Evolutionary conservation across 2,113 vertebrate species (phyloP), one percentile per base, ranked within the genome.

Genomic region (Barnardius zonarius): DNA sequence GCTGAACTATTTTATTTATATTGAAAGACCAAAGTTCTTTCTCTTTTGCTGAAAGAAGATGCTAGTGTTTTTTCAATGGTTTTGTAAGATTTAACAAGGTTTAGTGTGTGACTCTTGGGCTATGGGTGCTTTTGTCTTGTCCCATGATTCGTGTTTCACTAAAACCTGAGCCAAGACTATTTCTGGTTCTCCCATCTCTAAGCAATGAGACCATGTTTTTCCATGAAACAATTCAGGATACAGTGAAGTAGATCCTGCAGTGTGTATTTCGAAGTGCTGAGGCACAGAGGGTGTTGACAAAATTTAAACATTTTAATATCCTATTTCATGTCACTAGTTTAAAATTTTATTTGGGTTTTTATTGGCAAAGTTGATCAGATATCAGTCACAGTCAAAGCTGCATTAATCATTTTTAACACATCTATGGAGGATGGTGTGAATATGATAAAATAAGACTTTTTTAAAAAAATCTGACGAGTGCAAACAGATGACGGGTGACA

Each of bases 401-500:
- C 96, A 97, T 97, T 98, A 98, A 97, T 98, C 98, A 97, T 97
- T 98, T 98, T 97, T 97, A 98, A 97, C 88, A 96, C 96, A 95
- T 92, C 84, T 96, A 94, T 96, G 96, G 97, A 98, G 97, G 96
- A 97, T 97, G 97, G 97, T 98, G 98, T 97, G 98, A 98, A 98
- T 97, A 96, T 94, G 95, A 97, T 96, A 98, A 98, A 98, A 97
- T 98, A 98, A 97, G 98, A 90, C 95, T 97, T 97, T 97, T 97
- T 94, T 20, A 14, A 86, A 95, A 97, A 97, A 98, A 98, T 92
- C 96, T 97, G 97, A 98, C 85, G 96, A 97, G 96, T 97, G 98
- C 97, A 98, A 98, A 97, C 97, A 98, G 98, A 98, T 98, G 98
- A 97, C 25, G 97, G 98, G 95, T 97, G 98, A 98, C 97, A 98